Conservation (phyloP, 2,113 vertebrate genomes). For the Mungos mungo region DNA sequence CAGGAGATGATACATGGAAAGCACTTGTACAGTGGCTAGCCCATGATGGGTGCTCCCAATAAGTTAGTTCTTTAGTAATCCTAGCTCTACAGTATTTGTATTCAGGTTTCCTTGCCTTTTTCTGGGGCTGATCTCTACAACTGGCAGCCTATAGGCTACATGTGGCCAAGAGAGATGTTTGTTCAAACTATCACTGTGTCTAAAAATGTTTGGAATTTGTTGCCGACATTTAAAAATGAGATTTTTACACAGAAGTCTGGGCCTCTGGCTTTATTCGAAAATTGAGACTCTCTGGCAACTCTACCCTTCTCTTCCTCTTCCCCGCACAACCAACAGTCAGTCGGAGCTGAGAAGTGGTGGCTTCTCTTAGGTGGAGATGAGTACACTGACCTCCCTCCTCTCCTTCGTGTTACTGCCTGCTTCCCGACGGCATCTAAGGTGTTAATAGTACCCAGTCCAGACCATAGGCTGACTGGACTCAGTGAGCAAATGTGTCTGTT, state of each 20-base stretch:
- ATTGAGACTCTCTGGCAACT: background rate
- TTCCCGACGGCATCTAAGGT: background rate
- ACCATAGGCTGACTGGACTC: background rate
- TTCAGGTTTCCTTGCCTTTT: background rate
- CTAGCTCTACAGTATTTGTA: too few species aligned
- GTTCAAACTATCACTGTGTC: background rate
- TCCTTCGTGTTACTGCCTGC: background rate
- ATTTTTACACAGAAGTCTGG: slow-evolving; percentile 46
- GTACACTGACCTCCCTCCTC: background rate
- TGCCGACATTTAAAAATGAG: background rate
- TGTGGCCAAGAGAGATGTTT: background rate
- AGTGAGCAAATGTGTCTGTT: background rate
- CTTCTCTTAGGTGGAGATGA: background rate
- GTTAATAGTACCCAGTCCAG: background rate
- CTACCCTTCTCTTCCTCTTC: background rate
- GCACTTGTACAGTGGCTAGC: background rate
- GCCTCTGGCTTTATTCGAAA: slow-evolving; percentile 29
- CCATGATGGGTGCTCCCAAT: fast-evolving
- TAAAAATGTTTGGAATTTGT: slow-evolving; percentile 51
- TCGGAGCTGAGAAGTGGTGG: background rate
- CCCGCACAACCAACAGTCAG: background rate
- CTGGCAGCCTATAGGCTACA: background rate
- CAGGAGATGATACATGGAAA: background rate
- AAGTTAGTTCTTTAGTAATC: background rate
- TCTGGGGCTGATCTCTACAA: background rate